These are phyloP conservation scores for Rhynchopsitta pachyrhyncha DNA, from an alignment of 2,113 vertebrate species.

Conservation along the genomic window DNA sequence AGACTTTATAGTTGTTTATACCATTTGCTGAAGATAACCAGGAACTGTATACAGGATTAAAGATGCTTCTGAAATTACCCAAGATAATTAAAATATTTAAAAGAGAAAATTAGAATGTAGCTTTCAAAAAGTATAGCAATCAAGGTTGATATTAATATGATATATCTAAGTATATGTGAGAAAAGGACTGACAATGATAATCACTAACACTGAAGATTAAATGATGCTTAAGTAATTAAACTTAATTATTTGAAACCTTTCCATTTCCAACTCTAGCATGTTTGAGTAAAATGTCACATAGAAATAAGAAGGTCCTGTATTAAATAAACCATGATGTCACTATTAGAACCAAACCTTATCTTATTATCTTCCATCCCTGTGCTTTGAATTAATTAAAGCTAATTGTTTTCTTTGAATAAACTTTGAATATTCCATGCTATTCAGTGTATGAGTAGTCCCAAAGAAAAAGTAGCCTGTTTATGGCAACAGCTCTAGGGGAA, in stretches of 20 bases:
- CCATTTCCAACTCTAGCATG: neutral
- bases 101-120: neutral
- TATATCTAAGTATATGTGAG: neutral
- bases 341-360: neutral
- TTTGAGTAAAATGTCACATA: conserved; percentile 33
- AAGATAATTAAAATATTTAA: neutral
- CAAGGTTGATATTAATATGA: neutral
- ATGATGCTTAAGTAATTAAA: conserved; percentile 42
- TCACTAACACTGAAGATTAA: neutral
- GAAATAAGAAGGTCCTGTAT: neutral
- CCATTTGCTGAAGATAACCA: neutral
- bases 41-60: neutral
- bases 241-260: conserved; percentile 33
- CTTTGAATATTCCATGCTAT: neutral
- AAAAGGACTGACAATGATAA: conserved; percentile 42
- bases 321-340: neutral
- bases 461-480: neutral
- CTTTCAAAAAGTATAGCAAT: conserved; percentile 1
- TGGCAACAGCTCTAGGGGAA: neutral
- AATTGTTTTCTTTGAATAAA: neutral
- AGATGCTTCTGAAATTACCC: neutral
- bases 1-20: neutral
- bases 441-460: neutral
- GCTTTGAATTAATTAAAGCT: neutral
- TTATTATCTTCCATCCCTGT: neutral